These are phyloP conservation scores for Oryzaephilus surinamensis DNA, from an alignment of 1,140 invertebrate genomes.

Conservation along the genomic window DNA sequence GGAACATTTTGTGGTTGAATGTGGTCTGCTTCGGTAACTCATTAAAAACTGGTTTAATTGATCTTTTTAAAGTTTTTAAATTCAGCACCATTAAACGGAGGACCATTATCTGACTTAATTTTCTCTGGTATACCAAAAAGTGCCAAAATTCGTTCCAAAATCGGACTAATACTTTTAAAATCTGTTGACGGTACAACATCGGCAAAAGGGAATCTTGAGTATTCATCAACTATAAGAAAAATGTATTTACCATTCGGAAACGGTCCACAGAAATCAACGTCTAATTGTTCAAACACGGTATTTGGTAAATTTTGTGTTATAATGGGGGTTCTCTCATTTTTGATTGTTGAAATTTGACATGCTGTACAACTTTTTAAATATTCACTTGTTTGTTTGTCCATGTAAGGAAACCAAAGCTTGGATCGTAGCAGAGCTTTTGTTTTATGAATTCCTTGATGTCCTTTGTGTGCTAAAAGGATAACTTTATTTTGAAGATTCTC, in stretches of 20 bases:
- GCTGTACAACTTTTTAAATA: slow-evolving; percentile 11
- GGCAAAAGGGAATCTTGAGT: slow-evolving; percentile 5
- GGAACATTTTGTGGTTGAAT: too few species aligned
- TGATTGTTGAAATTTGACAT: slow-evolving; percentile 6
- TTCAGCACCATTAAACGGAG: slow-evolving; percentile 24
- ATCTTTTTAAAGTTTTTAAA: slow-evolving; percentile 14
- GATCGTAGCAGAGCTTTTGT: slow-evolving; percentile 25
- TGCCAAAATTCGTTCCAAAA: slow-evolving; percentile 6
- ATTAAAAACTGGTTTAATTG: too few species aligned
- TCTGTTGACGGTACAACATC: slow-evolving; percentile 4
- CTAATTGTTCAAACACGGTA: slow-evolving; percentile 3
- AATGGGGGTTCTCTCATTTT: slow-evolving; percentile 5
- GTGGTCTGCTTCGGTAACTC: too few species aligned
- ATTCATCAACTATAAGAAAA: slow-evolving; percentile 9
- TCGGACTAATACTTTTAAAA: slow-evolving; percentile 1
- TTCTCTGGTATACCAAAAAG: slow-evolving; percentile 23
- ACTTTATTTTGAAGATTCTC: slow-evolving; percentile 18
- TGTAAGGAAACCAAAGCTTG: slow-evolving; percentile 30
- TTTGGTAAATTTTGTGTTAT: neutral
- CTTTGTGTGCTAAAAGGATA: slow-evolving; percentile 20
- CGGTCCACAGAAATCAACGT: slow-evolving; percentile 8
- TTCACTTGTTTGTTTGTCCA: slow-evolving; percentile 22
- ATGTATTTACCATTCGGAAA: slow-evolving; percentile 11
- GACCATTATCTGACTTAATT: slow-evolving; percentile 29
- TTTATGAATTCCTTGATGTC: slow-evolving; percentile 21